Conservation (phyloP, 1,140 invertebrate species). For the Hirudo medicinalis region DNA sequence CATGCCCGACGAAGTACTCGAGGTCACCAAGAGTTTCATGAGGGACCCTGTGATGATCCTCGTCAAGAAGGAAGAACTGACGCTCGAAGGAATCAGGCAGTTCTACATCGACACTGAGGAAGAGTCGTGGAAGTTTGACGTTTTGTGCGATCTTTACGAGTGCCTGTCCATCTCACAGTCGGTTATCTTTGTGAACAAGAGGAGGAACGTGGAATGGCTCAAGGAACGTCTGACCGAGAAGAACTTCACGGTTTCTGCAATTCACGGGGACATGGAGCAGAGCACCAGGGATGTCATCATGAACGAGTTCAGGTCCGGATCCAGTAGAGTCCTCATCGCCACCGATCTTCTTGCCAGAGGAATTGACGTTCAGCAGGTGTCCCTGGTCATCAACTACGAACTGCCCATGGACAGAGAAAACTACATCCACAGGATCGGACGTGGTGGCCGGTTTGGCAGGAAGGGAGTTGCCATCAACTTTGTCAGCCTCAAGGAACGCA, state of each 20-base stretch:
- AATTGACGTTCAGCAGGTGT: no score
- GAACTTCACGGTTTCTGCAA: conserved; percentile 97
- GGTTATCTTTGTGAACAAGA: conserved; percentile 98
- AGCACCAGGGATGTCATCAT: conserved; percentile 93
- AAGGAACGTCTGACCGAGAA: conserved; percentile 82
- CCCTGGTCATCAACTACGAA: conserved; percentile 97
- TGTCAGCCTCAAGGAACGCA: conserved; percentile 97
- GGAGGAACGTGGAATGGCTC: conserved; percentile 94
- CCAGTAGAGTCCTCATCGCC: conserved; percentile 88
- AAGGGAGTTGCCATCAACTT: conserved; percentile 99
- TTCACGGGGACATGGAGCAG: conserved; percentile 99
- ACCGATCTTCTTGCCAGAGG: conserved; percentile 89
- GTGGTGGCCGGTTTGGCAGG: conserved; percentile 89
- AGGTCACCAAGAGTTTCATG: conserved; percentile 26
- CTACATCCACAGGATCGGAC: no score
- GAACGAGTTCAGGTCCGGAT: conserved; percentile 93
- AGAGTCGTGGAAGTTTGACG: conserved; percentile 88
- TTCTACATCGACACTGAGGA: conserved; percentile 60
- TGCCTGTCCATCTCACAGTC: conserved; percentile 96
- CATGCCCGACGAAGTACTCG: conserved; percentile 25
- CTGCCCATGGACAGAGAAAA: conserved; percentile 92
- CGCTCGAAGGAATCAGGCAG: conserved; percentile 89
- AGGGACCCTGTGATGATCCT: conserved; percentile 25
- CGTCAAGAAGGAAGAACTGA: conserved; percentile 53
- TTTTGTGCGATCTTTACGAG: conserved; percentile 80